Conservation (phyloP, 2,888 invertebrate genomes). For the Gandaritis pyraliata region DNA sequence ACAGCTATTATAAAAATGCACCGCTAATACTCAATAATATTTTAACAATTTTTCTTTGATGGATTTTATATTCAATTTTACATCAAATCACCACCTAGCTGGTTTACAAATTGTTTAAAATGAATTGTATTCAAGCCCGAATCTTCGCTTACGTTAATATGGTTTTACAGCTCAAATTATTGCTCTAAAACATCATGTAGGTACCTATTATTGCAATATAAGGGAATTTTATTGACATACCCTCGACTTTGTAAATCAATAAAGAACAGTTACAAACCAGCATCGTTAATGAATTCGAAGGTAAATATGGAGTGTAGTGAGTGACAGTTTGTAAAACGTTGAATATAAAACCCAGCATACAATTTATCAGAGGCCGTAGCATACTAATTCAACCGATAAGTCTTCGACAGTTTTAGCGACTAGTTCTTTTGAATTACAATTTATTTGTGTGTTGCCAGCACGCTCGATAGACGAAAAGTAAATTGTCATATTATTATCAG, state of each 20-base stretch:
- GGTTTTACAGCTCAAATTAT: no score
- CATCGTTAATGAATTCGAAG: no score
- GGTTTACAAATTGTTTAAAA: no score
- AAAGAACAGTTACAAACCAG: no score
- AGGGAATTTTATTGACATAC: no score
- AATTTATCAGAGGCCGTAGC: conserved; percentile 50
- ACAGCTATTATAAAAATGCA: conserved; percentile 73
- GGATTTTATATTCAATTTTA: conserved; percentile 50
- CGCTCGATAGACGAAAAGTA: conserved; percentile 16
- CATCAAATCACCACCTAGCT: background rate
- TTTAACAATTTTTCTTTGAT: conserved; percentile 58
- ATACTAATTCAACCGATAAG: conserved; percentile 34
- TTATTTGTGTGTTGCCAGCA: conserved; percentile 50
- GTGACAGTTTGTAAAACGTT: conserved; percentile 28
- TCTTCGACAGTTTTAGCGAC: conserved; percentile 33
- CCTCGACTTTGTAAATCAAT: no score
- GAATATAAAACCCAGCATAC: conserved; percentile 52
- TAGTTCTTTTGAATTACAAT: conserved; percentile 33
- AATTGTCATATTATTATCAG: background rate
- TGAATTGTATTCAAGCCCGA: no score
- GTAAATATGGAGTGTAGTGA: background rate
- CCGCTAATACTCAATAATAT: conserved; percentile 70
- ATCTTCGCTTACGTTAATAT: no score
- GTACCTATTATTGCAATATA: no score
- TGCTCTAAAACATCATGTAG: no score